Percentiles rank a stretch among this genome's conserved stretches.
Conservation (phyloP, 2,113 vertebrate species). For the Holacanthus passer region DNA sequence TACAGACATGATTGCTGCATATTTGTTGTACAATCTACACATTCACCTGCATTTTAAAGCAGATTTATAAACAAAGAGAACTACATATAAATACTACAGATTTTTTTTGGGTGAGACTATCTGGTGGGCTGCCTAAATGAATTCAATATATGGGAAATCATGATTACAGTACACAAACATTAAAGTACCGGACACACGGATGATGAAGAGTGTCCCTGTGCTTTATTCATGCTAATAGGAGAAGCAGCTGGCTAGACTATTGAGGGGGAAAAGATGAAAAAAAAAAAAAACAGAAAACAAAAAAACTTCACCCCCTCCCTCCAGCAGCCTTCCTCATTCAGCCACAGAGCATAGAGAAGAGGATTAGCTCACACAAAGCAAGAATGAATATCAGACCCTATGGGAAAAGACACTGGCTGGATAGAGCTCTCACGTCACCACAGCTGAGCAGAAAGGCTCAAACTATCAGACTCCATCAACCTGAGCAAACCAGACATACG, state of each 20-base stretch:
- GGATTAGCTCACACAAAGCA: constrained; percentile 74
- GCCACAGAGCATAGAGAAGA: constrained; percentile 60
- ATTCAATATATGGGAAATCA: neutral
- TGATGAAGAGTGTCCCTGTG: constrained; percentile 19
- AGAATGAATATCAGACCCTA: constrained; percentile 60
- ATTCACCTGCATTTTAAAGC: neutral
- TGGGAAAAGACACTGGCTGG: constrained; percentile 55
- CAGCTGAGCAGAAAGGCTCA: constrained; percentile 37
- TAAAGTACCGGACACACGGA: constrained; percentile 5
- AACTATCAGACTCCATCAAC: constrained; percentile 25
- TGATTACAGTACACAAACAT: neutral
- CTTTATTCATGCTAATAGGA: constrained; percentile 28
- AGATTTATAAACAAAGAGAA: neutral
- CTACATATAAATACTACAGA: neutral
- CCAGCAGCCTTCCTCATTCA: constrained; percentile 57
- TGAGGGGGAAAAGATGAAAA: constrained; percentile 7
- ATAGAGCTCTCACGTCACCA: constrained; percentile 40
- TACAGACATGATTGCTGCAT: neutral
- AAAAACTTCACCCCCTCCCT: constrained; percentile 23
- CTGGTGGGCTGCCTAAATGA: neutral
- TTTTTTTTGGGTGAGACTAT: neutral
- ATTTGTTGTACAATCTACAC: neutral
- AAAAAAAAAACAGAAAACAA: neutral
- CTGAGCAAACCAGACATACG: constrained; percentile 2
- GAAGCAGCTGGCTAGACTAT: constrained; percentile 46